Evolutionary conservation across 2,113 vertebrate species (phyloP).

Genomic region (Aleadryas rufinucha): DNA sequence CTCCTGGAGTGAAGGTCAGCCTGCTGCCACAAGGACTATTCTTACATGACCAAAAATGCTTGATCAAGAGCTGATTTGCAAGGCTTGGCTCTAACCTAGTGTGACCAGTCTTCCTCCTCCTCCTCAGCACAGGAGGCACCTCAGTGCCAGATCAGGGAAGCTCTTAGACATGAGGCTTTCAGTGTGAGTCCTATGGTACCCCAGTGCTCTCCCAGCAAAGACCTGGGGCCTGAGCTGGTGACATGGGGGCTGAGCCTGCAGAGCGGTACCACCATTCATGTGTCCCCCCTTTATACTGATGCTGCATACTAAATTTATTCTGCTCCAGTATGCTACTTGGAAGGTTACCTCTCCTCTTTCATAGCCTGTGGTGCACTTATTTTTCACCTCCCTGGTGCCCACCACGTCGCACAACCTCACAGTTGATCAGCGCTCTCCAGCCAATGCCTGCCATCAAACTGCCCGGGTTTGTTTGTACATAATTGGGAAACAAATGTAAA

Average conservation of each 20-base stretch:
- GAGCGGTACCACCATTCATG: background rate
- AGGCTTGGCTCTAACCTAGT: background rate
- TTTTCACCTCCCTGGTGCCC: background rate
- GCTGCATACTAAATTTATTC: background rate
- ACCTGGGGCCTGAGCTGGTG: background rate
- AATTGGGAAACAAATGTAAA: conserved; percentile 55
- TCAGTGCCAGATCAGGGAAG: background rate
- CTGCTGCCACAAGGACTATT: background rate
- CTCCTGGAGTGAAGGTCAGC: background rate
- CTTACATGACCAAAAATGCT: background rate
- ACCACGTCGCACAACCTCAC: background rate
- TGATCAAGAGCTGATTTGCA: background rate
- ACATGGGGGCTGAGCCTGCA: fast-evolving
- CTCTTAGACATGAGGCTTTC: fast-evolving
- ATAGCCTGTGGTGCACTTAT: background rate
- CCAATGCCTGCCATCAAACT: background rate
- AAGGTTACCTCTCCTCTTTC: background rate
- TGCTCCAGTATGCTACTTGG: background rate
- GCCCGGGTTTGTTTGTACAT: conserved; percentile 32
- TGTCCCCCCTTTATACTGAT: background rate
- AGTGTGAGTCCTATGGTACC: background rate
- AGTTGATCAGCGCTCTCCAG: background rate
- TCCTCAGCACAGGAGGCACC: background rate
- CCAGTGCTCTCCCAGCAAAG: background rate
- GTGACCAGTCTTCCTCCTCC: background rate